Base-by-base conservation (phyloP, 1,140 invertebrate genomes). In the Solen grandis region DNA sequence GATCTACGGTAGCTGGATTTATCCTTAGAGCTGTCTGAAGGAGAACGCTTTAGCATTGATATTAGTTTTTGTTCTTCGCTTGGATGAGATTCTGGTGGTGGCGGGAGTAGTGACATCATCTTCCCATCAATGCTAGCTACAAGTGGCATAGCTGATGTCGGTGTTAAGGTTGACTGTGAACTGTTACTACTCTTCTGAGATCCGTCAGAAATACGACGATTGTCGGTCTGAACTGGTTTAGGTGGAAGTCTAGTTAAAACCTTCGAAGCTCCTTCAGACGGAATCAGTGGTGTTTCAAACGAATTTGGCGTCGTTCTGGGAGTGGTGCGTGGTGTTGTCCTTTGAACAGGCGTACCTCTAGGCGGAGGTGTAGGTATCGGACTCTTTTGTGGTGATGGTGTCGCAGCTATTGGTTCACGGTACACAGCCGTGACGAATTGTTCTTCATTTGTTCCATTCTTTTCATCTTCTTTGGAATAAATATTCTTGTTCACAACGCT, bases 41-140 rank as follows among this genome's bases (percentile, higher is more conserved):
- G 85, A 25, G 82, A 75, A 1, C 83, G 33, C 27, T 80, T 72
- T 8, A 80, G 46, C 16, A 72, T 22, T n/a, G 72, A 76, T 19
- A 72, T 41, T 4, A 75, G 41, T 33, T 76, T 52, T 35, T 27
- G 38, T 25, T 76, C 59, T 16, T 69, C 65, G 35, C 73, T 59
- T 13, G 27, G 8, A 27, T 29, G 10, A 5, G 63, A 33, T 38
- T 82, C 74, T n/a, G 54, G 46, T n/a, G 81, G 46, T 14, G 46
- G 59, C 2, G 87, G 85, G 2, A 89, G 78, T 10, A 90, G 73
- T 19, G 87, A 90, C 88, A 90, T 90, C 52, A 85, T 88, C 65
- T 88, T 88, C 13, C 88, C 89, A 72, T 90, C 88, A 41, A 90
- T 90, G 66, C 86, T 89, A 19, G 87, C 88, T 10, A 88, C 86